Evolutionary conservation across 2,113 vertebrate genomes (phyloP).

Genomic region (Grammomys surdaster): DNA sequence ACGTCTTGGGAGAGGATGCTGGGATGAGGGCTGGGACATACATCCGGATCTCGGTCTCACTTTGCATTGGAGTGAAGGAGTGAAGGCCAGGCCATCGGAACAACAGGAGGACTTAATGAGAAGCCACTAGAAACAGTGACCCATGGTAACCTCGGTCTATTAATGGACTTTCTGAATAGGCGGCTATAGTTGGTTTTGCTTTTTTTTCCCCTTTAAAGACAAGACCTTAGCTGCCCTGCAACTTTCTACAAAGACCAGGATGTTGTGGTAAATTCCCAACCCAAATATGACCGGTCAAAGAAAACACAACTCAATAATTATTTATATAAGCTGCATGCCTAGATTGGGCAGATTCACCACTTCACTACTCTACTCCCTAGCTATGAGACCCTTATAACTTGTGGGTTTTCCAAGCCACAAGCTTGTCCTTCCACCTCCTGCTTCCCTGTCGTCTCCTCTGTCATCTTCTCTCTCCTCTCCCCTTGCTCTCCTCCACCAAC

Average conservation of each 20-base stretch:
- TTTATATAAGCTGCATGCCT: no score
- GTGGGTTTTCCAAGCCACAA: no score
- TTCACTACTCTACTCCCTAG: no score
- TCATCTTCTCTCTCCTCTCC: no score
- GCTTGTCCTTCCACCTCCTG: no score
- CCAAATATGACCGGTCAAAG: no score
- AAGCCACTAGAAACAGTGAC: background rate
- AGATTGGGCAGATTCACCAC: no score
- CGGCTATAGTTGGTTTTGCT: background rate
- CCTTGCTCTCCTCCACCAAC: no score
- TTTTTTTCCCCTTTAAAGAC: background rate
- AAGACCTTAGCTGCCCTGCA: background rate
- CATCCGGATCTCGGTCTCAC: background rate
- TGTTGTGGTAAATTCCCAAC: background rate
- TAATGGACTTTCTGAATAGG: background rate
- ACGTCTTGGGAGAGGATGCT: background rate
- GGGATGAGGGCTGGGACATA: rapidly evolving
- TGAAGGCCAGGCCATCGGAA: background rate
- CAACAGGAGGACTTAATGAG: background rate
- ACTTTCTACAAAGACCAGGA: background rate
- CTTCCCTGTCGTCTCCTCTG: no score
- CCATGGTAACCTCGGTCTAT: rapidly evolving
- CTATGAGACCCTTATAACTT: no score
- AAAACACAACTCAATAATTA: no score
- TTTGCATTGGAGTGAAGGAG: background rate